Evolutionary conservation across 2,113 vertebrate genomes (phyloP).

Genomic region (Oreochromis tanganicae): DNA sequence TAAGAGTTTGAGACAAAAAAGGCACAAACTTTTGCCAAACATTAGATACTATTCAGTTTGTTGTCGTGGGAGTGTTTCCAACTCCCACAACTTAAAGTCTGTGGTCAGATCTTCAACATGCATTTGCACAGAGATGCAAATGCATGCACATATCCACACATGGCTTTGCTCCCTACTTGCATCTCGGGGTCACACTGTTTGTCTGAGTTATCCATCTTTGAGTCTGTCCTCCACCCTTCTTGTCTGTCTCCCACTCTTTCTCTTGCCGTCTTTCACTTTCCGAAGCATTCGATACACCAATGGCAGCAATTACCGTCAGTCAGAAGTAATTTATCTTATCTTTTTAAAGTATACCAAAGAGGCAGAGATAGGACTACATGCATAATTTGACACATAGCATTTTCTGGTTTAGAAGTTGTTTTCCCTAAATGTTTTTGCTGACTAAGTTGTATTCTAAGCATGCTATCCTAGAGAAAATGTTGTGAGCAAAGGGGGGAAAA

Average conservation of each 20-base stretch:
- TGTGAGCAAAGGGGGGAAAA: accelerated
- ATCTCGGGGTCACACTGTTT: constrained; percentile 17
- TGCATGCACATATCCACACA: constrained; percentile 12
- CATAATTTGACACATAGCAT: neutral
- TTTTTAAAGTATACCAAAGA: neutral
- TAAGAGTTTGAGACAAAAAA: neutral
- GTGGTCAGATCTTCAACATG: neutral
- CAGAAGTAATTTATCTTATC: neutral
- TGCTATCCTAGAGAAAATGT: neutral
- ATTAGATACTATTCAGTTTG: neutral
- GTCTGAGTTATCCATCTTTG: constrained; percentile 32
- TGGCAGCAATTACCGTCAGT: neutral
- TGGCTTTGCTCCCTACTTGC: neutral
- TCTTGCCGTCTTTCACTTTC: constrained; percentile 4
- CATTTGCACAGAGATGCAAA: neutral
- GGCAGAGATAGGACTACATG: neutral
- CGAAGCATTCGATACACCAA: neutral
- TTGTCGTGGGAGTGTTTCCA: neutral
- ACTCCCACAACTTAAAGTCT: neutral
- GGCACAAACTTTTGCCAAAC: neutral
- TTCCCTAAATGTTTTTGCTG: neutral
- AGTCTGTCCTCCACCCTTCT: neutral
- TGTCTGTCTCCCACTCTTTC: neutral
- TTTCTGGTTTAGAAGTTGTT: neutral
- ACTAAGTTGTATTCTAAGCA: neutral